Percentiles rank a stretch among this genome's conserved stretches.
phyloP scores from a whole-genome alignment of 1,140 invertebrate species.

The Steinernema feltiae region DNA sequence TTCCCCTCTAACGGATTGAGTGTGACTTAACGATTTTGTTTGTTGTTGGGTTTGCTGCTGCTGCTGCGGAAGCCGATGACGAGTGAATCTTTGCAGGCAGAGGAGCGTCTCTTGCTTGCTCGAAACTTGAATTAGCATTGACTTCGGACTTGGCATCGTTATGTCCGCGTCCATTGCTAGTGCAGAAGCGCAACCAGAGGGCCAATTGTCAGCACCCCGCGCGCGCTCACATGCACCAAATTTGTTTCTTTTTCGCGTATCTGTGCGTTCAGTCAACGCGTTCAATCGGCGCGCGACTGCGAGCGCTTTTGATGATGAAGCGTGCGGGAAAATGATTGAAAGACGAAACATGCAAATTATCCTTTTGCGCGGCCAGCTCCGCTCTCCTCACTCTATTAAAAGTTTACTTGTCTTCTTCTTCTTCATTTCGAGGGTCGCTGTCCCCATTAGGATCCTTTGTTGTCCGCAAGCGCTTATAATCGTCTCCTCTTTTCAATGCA shows the following conservation, averaged over 20 bases:
- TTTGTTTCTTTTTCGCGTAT: neutral
- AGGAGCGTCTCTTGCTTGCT: conserved; percentile 7
- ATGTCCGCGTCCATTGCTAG: conserved; percentile 7
- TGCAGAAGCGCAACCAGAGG: neutral
- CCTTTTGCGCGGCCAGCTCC: neutral
- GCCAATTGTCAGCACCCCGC: conserved; percentile 8
- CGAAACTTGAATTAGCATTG: conserved; percentile 14
- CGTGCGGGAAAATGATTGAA: neutral
- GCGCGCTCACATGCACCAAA: too few relatives aligned
- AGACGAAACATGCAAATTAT: conserved; percentile 6
- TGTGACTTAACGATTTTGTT: conserved; percentile 12
- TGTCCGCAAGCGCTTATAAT: neutral
- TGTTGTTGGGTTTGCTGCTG: neutral
- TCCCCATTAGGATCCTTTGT: conserved; percentile 8
- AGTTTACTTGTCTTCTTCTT: neutral
- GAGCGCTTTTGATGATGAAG: neutral
- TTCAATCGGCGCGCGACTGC: neutral
- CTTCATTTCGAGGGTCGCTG: neutral
- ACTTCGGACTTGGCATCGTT: conserved; percentile 11
- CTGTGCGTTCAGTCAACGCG: neutral
- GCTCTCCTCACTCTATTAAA: neutral
- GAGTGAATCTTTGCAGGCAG: neutral
- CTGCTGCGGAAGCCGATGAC: neutral
- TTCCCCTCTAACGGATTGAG: neutral
- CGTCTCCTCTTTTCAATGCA: neutral